These are phyloP conservation scores for Cichladusa arquata DNA, from an alignment of 2,113 vertebrate genomes.

Conservation along the genomic window DNA sequence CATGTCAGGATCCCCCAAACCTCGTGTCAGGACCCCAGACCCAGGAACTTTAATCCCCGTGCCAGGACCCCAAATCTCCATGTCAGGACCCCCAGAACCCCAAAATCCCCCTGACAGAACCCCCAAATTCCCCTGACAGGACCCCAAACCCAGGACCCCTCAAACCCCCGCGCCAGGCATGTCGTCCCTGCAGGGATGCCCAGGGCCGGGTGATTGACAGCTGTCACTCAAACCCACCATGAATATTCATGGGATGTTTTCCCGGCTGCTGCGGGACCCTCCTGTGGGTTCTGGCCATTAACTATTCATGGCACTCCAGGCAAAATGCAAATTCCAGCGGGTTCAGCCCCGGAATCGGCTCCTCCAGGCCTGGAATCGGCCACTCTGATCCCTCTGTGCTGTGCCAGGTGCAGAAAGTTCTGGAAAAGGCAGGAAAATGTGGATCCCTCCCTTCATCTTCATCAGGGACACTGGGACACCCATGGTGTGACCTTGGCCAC, in stretches of 20 bases:
- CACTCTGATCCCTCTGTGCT: neutral
- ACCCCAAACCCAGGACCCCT: neutral
- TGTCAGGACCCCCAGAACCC: too few relatives aligned
- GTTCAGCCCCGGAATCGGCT: neutral
- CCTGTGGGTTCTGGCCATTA: fast-evolving
- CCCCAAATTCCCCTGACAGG: too few relatives aligned
- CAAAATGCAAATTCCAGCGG: neutral
- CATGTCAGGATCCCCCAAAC: too few relatives aligned
- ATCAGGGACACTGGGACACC: fast-evolving
- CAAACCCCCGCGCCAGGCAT: fast-evolving
- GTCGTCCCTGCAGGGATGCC: neutral
- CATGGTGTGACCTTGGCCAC: fast-evolving
- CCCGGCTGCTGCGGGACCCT: neutral
- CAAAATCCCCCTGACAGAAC: too few relatives aligned
- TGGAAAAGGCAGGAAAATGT: fast-evolving
- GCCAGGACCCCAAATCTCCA: too few relatives aligned
- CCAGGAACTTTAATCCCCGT: too few relatives aligned
- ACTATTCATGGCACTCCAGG: neutral
- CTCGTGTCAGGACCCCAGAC: too few relatives aligned
- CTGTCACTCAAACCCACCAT: neutral
- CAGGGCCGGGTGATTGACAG: neutral
- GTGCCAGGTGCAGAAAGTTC: fast-evolving
- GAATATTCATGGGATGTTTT: neutral
- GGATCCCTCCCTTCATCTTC: fast-evolving
- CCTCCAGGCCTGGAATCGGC: fast-evolving